Conservation (phyloP, 2,113 vertebrate genomes). For the Porphyrio hochstetteri region DNA sequence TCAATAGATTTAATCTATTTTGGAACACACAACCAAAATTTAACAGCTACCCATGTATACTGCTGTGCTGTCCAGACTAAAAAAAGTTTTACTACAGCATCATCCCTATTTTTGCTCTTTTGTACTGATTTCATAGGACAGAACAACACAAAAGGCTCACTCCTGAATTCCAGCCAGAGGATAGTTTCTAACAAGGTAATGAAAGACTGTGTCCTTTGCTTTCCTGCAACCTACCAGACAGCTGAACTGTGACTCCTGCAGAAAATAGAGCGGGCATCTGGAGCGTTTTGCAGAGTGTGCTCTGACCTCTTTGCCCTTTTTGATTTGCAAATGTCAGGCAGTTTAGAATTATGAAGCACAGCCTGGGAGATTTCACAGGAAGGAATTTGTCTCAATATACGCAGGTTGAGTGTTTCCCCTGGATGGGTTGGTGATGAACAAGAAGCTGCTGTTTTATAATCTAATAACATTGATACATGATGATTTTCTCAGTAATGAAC, state of each 20-base stretch:
- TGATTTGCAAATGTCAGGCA: background rate
- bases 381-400: background rate
- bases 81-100: background rate
- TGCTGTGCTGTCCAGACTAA: background rate
- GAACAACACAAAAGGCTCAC: background rate
- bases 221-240: background rate
- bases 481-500: background rate
- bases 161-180: background rate
- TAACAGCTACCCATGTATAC: background rate
- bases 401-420: background rate
- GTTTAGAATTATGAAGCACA: background rate
- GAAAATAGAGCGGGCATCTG: background rate
- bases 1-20: background rate
- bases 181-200: background rate
- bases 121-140: background rate
- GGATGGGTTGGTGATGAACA: background rate
- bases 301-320: background rate
- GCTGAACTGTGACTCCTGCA: background rate
- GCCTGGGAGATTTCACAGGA: background rate
- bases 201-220: background rate
- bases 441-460: slow-evolving; percentile 15
- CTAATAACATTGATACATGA: background rate
- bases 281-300: background rate
- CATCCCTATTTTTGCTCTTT: background rate
- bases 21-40: background rate